phyloP scores from a whole-genome alignment of 2,888 invertebrate species.

The Macaria notata region DNA sequence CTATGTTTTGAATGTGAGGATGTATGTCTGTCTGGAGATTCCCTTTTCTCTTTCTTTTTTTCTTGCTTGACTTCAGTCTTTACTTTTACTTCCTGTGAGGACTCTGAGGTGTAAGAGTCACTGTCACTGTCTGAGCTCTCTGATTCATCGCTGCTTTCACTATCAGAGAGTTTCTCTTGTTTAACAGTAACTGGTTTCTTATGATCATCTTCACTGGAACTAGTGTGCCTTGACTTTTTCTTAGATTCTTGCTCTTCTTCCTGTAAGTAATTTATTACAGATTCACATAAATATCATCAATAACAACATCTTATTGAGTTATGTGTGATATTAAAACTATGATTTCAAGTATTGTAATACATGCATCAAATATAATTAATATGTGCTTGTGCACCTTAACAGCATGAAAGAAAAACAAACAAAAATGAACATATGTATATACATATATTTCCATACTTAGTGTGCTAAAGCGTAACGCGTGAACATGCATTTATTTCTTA shows the following conservation, averaged over 20 bases:
- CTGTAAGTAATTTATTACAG: conserved; percentile 41
- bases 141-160: conserved; percentile 49
- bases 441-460: too few relatives aligned
- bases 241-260: conserved; percentile 62
- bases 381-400: too few relatives aligned
- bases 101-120: conserved; percentile 54
- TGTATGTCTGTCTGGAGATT: conserved; percentile 49
- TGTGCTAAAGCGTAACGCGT: background rate
- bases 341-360: too few relatives aligned
- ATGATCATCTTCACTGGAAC: conserved; percentile 54
- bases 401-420: too few relatives aligned
- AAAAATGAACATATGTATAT: too few relatives aligned
- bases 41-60: conserved; percentile 42
- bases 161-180: conserved; percentile 47
- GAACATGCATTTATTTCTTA: too few relatives aligned
- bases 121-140: conserved; percentile 54
- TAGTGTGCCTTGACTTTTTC: conserved; percentile 49
- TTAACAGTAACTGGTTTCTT: conserved; percentile 45
- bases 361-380: too few relatives aligned
- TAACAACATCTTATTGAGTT: too few relatives aligned
- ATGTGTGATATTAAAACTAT: too few relatives aligned
- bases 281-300: too few relatives aligned
- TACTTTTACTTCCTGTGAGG: conserved; percentile 52
- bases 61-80: conserved; percentile 52
- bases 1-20: conserved; percentile 43